Evolutionary conservation across 2,888 invertebrate genomes (phyloP).

Genomic region (Pterostichus madidus): DNA sequence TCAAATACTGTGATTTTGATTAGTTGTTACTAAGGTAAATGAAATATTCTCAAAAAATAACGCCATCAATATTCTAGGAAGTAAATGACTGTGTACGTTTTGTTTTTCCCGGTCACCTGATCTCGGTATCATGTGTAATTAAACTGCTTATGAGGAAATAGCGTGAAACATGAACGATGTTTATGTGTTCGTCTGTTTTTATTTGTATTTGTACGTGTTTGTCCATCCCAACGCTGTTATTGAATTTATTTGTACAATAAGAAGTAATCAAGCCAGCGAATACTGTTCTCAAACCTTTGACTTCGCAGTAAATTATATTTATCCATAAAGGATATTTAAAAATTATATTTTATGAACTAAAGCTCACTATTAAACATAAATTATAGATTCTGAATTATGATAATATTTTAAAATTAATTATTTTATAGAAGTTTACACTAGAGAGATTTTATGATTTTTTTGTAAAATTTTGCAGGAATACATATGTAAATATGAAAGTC

Average conservation of each 20-base stretch:
- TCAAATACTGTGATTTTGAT: too few relatives aligned
- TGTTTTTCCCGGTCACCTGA: not conserved
- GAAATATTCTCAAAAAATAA: not conserved
- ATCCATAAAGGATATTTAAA: conserved; percentile 4
- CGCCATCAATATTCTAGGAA: too few relatives aligned
- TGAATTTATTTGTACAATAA: conserved; percentile 12
- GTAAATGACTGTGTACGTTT: not conserved
- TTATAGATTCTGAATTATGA: too few relatives aligned
- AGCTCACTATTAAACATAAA: not conserved
- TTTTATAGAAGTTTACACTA: too few relatives aligned
- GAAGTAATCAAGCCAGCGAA: too few relatives aligned
- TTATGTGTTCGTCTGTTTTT: conserved; percentile 16
- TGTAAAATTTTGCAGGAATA: too few relatives aligned
- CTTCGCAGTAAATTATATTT: conserved; percentile 1
- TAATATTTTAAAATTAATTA: too few relatives aligned
- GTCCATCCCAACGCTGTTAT: conserved; percentile 23
- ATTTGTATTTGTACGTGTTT: conserved; percentile 24
- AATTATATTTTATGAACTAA: conserved; percentile 5
- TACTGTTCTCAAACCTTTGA: not conserved
- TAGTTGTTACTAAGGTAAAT: too few relatives aligned
- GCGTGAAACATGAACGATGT: conserved; percentile 41
- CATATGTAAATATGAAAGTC: too few relatives aligned
- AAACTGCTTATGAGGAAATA: conserved; percentile 46
- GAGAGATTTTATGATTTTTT: too few relatives aligned
- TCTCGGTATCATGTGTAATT: conserved; percentile 4